Evolutionary conservation across 2,797 vertebrate genomes (phyloP).

Genomic region (Alauda arvensis): DNA sequence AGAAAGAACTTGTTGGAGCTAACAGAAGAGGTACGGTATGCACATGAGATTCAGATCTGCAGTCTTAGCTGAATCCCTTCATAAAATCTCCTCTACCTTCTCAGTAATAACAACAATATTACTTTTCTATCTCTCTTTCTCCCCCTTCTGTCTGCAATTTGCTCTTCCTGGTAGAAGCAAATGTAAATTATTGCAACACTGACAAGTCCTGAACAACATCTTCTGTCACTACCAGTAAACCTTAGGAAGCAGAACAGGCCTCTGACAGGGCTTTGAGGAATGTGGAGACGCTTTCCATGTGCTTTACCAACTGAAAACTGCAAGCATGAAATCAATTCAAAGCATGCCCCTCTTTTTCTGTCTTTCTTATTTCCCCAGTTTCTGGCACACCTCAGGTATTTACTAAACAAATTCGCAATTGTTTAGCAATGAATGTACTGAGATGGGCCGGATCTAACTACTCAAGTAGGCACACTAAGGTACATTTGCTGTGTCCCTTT

Average conservation of each 20-base stretch:
- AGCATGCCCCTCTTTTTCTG: neutral
- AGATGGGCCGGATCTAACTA: neutral
- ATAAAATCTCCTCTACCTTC: neutral
- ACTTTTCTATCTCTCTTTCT: neutral
- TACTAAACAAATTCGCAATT: neutral
- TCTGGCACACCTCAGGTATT: neutral
- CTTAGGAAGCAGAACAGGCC: neutral
- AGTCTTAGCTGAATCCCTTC: neutral
- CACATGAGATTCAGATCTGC: neutral
- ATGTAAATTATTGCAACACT: neutral
- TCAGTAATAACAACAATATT: neutral
- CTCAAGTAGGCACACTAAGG: neutral
- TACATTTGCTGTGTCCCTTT: neutral
- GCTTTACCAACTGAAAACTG: neutral
- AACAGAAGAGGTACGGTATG: neutral
- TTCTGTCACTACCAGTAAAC: conserved; percentile 1
- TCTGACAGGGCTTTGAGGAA: neutral
- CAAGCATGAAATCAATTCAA: neutral
- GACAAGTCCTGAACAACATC: neutral
- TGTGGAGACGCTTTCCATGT: neutral
- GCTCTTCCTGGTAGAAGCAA: neutral
- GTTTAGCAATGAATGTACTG: neutral
- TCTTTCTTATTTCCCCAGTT: neutral
- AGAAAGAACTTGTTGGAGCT: neutral
- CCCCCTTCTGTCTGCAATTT: neutral